These are phyloP conservation scores for Leptinotarsa lineolata DNA, from an alignment of 1,140 invertebrate genomes.

Conservation along the genomic window DNA sequence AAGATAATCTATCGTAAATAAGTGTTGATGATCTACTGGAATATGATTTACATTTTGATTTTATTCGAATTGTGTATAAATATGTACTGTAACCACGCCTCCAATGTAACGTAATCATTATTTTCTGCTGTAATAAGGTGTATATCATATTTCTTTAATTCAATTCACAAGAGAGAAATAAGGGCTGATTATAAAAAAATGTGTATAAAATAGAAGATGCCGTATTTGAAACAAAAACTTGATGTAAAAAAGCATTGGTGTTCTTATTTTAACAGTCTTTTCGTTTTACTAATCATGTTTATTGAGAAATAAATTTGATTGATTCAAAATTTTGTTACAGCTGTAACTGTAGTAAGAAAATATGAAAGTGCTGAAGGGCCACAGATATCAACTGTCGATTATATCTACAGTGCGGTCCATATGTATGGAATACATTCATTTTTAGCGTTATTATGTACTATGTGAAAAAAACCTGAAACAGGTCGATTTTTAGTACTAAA, in stretches of 20 bases:
- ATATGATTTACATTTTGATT: slow-evolving; percentile 38
- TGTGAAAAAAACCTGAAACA: no score
- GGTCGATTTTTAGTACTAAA: no score
- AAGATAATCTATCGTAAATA: slow-evolving; percentile 20
- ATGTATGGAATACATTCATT: no score
- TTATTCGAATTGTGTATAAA: slow-evolving; percentile 20
- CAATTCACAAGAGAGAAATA: slow-evolving; percentile 49
- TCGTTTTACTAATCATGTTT: slow-evolving; percentile 27
- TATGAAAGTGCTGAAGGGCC: no score
- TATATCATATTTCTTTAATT: slow-evolving; percentile 46
- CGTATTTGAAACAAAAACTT: slow-evolving; percentile 33
- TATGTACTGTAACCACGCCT: slow-evolving; percentile 18
- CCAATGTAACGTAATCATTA: slow-evolving; percentile 2
- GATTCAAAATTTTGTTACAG: not conserved
- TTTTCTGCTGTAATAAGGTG: slow-evolving; percentile 29
- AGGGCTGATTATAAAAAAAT: slow-evolving; percentile 46
- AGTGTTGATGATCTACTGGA: slow-evolving; percentile 34
- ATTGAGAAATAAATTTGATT: not conserved
- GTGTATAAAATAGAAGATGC: slow-evolving; percentile 42
- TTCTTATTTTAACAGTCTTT: slow-evolving; percentile 38
- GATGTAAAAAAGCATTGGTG: slow-evolving; percentile 30
- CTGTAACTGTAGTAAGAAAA: not conserved
- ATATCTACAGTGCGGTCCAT: no score
- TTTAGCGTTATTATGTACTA: no score
- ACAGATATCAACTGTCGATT: no score